These are phyloP conservation scores for Timandra comae DNA, from an alignment of 2,888 invertebrate species.

Conservation along the genomic window DNA sequence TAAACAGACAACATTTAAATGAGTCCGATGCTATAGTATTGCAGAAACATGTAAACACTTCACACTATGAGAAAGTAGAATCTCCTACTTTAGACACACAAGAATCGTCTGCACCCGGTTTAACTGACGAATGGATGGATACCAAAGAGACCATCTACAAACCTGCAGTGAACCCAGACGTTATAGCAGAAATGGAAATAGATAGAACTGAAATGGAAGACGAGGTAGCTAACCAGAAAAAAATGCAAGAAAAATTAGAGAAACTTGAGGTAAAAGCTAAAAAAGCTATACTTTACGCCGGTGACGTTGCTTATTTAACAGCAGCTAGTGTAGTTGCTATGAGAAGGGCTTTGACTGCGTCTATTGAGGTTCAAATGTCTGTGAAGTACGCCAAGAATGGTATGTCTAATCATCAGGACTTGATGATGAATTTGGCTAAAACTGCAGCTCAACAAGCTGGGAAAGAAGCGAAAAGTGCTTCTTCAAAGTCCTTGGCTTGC, in stretches of 20 bases:
- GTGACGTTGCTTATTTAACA: slow-evolving; percentile 66
- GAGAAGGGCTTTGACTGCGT: slow-evolving; percentile 64
- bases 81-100: slow-evolving; percentile 40
- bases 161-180: slow-evolving; percentile 45
- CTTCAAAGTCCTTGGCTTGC: slow-evolving; percentile 61
- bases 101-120: slow-evolving; percentile 42
- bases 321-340: slow-evolving; percentile 68
- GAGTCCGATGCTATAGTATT: slow-evolving; percentile 47
- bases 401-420: slow-evolving; percentile 65
- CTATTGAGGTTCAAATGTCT: slow-evolving; percentile 69
- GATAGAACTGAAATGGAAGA: slow-evolving; percentile 58
- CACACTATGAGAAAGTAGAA: slow-evolving; percentile 38
- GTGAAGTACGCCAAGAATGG: slow-evolving; percentile 63
- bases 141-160: slow-evolving; percentile 45
- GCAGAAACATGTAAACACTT: slow-evolving; percentile 47
- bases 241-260: slow-evolving; percentile 54
- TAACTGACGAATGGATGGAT: slow-evolving; percentile 58
- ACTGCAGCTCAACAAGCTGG: slow-evolving; percentile 71
- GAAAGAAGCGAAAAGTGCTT: slow-evolving; percentile 65
- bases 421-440: slow-evolving; percentile 71
- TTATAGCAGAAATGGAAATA: slow-evolving; percentile 60
- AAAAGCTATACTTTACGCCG: slow-evolving; percentile 68
- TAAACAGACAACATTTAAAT: slow-evolving; percentile 28
- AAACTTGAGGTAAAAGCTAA: slow-evolving; percentile 63
- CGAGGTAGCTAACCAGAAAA: slow-evolving; percentile 47